Evolutionary conservation across 2,888 invertebrate species (phyloP).

Genomic region (Bellardia pandia): DNA sequence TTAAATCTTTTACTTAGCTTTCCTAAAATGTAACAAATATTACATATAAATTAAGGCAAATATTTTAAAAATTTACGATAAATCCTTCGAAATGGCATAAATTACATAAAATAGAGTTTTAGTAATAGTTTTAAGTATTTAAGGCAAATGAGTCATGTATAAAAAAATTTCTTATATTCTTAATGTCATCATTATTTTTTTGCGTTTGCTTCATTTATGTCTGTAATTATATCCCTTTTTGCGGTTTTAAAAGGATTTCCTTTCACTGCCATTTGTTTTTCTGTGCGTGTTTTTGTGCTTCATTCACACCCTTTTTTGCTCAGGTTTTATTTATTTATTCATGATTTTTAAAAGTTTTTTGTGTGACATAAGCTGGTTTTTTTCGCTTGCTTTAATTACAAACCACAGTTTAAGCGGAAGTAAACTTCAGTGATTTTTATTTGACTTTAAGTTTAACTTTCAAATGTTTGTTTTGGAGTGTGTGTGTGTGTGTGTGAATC

Average conservation of each 20-base stretch:
- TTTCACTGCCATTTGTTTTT: slow-evolving; percentile 50
- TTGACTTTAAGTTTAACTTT: slow-evolving; percentile 53
- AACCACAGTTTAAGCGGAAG: slow-evolving; percentile 69
- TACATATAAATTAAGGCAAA: not conserved
- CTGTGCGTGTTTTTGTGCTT: not conserved
- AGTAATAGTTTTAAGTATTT: no score
- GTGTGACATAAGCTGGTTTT: not conserved
- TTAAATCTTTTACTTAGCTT: not conserved
- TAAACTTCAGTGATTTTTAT: slow-evolving; percentile 61
- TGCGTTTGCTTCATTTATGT: not conserved
- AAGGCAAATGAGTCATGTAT: no score
- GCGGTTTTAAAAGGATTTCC: slow-evolving; percentile 64
- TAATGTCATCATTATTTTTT: not conserved
- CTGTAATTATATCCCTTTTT: slow-evolving; percentile 53
- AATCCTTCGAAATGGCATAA: not conserved
- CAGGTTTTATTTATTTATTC: not conserved
- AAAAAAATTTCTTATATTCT: no score
- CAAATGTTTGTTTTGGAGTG: not conserved
- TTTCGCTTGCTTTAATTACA: slow-evolving; percentile 45
- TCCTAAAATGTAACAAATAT: not conserved
- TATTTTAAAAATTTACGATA: not conserved
- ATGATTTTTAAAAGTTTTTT: not conserved
- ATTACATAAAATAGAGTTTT: no score
- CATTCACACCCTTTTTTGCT: slow-evolving; percentile 43
- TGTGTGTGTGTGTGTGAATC: slow-evolving; percentile 20